phyloP scores from a whole-genome alignment of 2,888 invertebrate genomes.

The Cordilura impudica region DNA sequence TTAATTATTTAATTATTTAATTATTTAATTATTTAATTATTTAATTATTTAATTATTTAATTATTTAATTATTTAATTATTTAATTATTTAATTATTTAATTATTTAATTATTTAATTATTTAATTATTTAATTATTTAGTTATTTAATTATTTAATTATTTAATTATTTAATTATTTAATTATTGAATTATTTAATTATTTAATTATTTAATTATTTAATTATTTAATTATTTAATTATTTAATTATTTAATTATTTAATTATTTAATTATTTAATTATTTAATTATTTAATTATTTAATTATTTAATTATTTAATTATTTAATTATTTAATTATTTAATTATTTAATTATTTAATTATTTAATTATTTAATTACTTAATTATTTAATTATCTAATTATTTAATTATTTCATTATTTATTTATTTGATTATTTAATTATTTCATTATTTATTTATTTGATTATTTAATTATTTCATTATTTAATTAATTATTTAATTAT shows the following conservation, averaged over 20 bases:
- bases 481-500: not conserved
- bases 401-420: too few relatives aligned
- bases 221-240: not conserved
- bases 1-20: constrained; percentile 1
- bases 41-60: constrained; percentile 1
- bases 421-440: too few relatives aligned
- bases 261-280: not conserved
- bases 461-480: too few relatives aligned
- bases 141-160: too few relatives aligned
- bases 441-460: too few relatives aligned
- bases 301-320: constrained; percentile 17
- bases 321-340: constrained; percentile 9
- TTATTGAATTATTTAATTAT: too few relatives aligned
- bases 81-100: constrained; percentile 1
- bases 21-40: constrained; percentile 1
- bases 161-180: constrained; percentile 1
- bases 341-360: constrained; percentile 19
- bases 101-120: constrained; percentile 1
- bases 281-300: constrained; percentile 5
- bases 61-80: constrained; percentile 1
- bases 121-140: too few relatives aligned
- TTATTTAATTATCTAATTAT: too few relatives aligned
- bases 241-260: not conserved
- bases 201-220: constrained; percentile 1
- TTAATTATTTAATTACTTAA: too few relatives aligned